Percentiles rank a stretch among this genome's conserved stretches.
Evolutionary conservation across 2,888 invertebrate species (phyloP).

Genomic region (Trisateles emortualis): DNA sequence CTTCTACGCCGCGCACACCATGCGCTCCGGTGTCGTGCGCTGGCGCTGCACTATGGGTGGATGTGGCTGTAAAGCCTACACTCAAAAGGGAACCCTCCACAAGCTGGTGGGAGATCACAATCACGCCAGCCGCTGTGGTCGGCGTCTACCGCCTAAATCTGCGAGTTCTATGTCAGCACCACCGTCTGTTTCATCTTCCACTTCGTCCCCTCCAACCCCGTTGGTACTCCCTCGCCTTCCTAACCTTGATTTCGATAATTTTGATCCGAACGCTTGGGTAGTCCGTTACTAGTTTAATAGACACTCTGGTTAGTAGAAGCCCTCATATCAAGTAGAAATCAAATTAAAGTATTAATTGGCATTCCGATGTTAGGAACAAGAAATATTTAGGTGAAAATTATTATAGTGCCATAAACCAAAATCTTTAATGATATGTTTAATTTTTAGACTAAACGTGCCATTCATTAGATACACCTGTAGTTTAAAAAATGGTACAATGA

Average conservation of each 20-base stretch:
- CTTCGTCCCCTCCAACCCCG: conserved; percentile 67
- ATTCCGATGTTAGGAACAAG: conserved; percentile 20
- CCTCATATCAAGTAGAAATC: conserved; percentile 27
- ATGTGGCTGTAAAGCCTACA: conserved; percentile 83
- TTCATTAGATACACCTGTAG: conserved; percentile 19
- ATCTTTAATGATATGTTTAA: not conserved
- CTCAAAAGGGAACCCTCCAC: conserved; percentile 78
- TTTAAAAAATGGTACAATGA: conserved; percentile 24
- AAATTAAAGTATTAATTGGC: conserved; percentile 16
- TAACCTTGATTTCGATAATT: conserved; percentile 72
- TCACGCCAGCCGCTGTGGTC: conserved; percentile 75
- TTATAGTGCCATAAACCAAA: not conserved
- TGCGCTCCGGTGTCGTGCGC: conserved; percentile 82
- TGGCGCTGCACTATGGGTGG: conserved; percentile 85
- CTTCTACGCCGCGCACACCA: conserved; percentile 83
- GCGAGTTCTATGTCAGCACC: conserved; percentile 29
- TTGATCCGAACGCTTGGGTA: conserved; percentile 81
- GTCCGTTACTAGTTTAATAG: conserved; percentile 61
- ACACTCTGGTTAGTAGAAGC: conserved; percentile 4
- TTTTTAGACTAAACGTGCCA: conserved; percentile 29
- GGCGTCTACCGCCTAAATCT: conserved; percentile 55
- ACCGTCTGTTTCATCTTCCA: conserved; percentile 25
- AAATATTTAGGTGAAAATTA: conserved; percentile 7
- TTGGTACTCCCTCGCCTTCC: conserved; percentile 70
- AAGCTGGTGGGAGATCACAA: conserved; percentile 82